Evolutionary conservation across 2,888 invertebrate species (phyloP).

Genomic region (Folsomia candida): DNA sequence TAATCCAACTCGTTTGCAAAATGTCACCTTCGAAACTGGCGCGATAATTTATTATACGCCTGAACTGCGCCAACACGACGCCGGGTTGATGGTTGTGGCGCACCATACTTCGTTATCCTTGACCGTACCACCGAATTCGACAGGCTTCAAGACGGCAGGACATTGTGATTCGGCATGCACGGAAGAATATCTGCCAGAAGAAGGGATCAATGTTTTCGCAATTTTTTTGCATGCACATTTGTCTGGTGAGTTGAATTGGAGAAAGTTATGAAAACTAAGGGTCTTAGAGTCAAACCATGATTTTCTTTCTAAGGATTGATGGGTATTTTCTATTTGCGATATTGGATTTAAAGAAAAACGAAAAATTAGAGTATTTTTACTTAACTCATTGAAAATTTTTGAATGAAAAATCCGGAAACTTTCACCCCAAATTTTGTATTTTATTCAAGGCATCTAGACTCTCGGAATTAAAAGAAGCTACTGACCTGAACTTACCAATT

Average conservation of each 20-base stretch:
- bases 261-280: too few relatives aligned
- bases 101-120: not conserved
- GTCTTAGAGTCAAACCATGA: too few relatives aligned
- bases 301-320: too few relatives aligned
- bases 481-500: too few relatives aligned
- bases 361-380: too few relatives aligned
- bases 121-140: constrained; percentile 3
- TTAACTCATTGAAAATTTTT: too few relatives aligned
- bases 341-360: too few relatives aligned
- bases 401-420: too few relatives aligned
- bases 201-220: constrained; percentile 18
- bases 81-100: constrained; percentile 7
- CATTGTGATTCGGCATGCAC: constrained; percentile 21
- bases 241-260: constrained; percentile 14
- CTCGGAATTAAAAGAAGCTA: too few relatives aligned
- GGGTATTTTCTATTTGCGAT: not conserved
- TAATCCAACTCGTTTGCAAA: not conserved
- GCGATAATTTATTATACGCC: not conserved
- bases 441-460: too few relatives aligned
- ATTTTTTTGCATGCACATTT: constrained; percentile 27
- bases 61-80: constrained; percentile 1
- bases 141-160: not conserved
- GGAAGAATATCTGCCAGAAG: not conserved
- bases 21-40: not conserved
- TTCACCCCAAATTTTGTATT: too few relatives aligned